Base-by-base conservation (phyloP, 2,113 vertebrate genomes). In the Larimichthys polyactis region DNA sequence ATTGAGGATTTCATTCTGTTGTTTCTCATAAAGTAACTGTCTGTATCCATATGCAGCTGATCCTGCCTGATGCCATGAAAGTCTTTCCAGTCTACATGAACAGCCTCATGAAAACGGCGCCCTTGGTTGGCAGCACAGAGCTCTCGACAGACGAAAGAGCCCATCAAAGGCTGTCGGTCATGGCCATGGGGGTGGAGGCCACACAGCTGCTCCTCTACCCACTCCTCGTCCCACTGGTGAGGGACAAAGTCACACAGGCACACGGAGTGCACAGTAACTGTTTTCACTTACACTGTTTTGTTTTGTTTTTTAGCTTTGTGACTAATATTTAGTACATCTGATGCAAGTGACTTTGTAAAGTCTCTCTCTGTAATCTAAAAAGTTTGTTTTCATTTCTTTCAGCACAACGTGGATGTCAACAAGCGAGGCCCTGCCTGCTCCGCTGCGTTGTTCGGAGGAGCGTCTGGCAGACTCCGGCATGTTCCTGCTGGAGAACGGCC, bases 1-100 rank as follows among this genome's bases (percentile, higher is more conserved):
- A 46, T 14, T 46, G 44, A 46, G 62, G 17, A 15, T 36, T 40
- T 14, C 32, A 32, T 59, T 32, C 9, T 9, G 59, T 17, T 12
- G 4, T 49, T 52, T 36, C 19, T 59, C 4, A 68, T 17, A 52
- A 59, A 59, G 11, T 63, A 43, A 66, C n/a, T 9, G 19, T n/a
- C 4, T 71, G 12, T 69, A 2, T 78, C 51, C 57, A 27, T 66
- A 51, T 83, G 22, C 76, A 99, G 98, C 96, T 99, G 78, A 97
- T 99, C 77, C 95, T 99, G 46, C 98, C 98, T 0, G 97, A 99
- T 5, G 94, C 97, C 6, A 99, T 99, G 98, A 99, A 99, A 87
- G 95, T 99, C 77, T 94, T 99, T 44, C 98, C 98, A 0, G 96
- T 97, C 54, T 99, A 99, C 92, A 95, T 99, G 94, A 99, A 99